Conservation (phyloP, 2,797 vertebrate genomes). For the Ctenochaetus hawaiiensis region DNA sequence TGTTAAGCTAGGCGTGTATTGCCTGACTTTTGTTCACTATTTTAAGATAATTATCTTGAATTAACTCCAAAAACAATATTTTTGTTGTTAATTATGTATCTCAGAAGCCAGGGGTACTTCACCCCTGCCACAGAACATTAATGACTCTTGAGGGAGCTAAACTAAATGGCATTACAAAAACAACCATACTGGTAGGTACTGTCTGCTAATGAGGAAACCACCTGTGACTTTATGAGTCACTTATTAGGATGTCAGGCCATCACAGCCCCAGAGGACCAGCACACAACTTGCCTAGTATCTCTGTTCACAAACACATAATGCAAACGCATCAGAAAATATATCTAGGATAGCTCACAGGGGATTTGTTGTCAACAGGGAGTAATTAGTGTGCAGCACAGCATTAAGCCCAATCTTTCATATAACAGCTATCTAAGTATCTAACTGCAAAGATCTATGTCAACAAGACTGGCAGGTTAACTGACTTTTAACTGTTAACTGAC, state of each 20-base stretch:
- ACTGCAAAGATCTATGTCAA: slow-evolving; percentile 20
- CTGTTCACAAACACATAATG: slow-evolving; percentile 21
- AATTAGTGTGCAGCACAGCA: slow-evolving; percentile 44
- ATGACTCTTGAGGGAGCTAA: slow-evolving; percentile 19
- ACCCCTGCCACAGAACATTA: slow-evolving; percentile 6
- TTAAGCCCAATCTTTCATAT: slow-evolving; percentile 21
- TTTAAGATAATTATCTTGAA: too few species aligned
- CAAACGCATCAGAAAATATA: slow-evolving; percentile 37
- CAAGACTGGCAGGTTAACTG: slow-evolving; percentile 6
- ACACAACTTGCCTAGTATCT: slow-evolving; percentile 4
- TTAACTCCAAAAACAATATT: too few species aligned
- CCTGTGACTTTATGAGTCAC: slow-evolving; percentile 64
- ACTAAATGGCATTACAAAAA: slow-evolving; percentile 45
- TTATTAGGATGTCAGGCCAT: slow-evolving; percentile 48
- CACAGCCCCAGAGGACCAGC: slow-evolving; percentile 25
- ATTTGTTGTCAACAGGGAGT: slow-evolving; percentile 46
- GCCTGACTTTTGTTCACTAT: too few species aligned
- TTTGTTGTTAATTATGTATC: slow-evolving; percentile 8
- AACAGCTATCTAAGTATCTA: background rate
- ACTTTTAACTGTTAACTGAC: too few species aligned
- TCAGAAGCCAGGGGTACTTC: background rate
- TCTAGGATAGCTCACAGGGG: slow-evolving; percentile 2
- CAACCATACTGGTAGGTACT: slow-evolving; percentile 37
- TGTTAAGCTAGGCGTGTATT: too few species aligned
- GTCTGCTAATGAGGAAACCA: slow-evolving; percentile 66